Percentiles rank a stretch among this genome's conserved stretches.
These are phyloP conservation scores for Siniperca scherzeri DNA, from an alignment of 2,797 vertebrate species.

Conservation along the genomic window DNA sequence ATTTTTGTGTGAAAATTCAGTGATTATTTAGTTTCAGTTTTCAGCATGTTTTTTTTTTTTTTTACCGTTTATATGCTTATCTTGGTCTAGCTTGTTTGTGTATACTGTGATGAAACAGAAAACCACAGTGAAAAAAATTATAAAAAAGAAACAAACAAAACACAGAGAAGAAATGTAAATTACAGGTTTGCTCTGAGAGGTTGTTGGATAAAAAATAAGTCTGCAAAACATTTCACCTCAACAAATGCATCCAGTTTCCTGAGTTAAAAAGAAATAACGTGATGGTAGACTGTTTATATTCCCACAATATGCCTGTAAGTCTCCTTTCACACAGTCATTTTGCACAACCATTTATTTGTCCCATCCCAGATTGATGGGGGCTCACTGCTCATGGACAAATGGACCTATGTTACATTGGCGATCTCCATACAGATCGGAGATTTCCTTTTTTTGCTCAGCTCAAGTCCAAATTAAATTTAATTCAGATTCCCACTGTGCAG, in stretches of 20 bases:
- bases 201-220: constrained; percentile 3
- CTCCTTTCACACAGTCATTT: constrained; percentile 5
- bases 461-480: not conserved
- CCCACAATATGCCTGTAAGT: not conserved
- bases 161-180: constrained; percentile 18
- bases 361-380: not conserved
- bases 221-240: constrained; percentile 12
- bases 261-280: not conserved
- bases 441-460: not conserved
- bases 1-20: constrained; percentile 19
- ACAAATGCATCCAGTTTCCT: not conserved
- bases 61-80: not conserved
- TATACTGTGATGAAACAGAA: constrained; percentile 3
- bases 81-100: constrained; percentile 3
- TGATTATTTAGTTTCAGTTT: constrained; percentile 19
- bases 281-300: constrained; percentile 3
- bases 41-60: not conserved
- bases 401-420: not conserved
- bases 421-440: not conserved
- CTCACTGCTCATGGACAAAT: not conserved
- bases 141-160: not conserved
- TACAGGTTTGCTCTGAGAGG: not conserved
- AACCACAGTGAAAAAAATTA: not conserved
- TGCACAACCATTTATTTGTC: constrained; percentile 25
- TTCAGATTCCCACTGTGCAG: too few relatives aligned